These are phyloP conservation scores for Azorinus chamasolen DNA, from an alignment of 2,888 invertebrate species.

Conservation along the genomic window DNA sequence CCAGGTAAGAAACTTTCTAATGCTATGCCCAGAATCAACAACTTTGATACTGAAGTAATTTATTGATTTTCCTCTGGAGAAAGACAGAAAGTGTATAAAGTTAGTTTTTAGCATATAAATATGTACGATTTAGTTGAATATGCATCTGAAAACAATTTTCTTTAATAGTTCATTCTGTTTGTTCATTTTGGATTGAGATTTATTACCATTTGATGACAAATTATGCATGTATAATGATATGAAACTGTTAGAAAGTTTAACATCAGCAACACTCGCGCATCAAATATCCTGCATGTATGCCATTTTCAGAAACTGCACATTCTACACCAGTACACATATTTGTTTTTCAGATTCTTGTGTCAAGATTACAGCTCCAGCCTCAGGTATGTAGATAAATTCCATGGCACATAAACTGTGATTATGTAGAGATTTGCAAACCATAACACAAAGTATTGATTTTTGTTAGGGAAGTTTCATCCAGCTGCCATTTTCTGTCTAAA, in stretches of 20 bases:
- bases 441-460: conserved; percentile 75
- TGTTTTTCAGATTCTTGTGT: conserved; percentile 80
- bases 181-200: no score
- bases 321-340: background rate
- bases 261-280: no score
- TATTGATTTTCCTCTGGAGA: conserved; percentile 42
- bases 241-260: no score
- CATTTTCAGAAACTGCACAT: no score
- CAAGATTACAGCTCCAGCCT: conserved; percentile 80
- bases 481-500: conserved; percentile 58
- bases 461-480: conserved; percentile 75
- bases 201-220: no score
- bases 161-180: no score
- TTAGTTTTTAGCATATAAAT: no score
- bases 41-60: conserved; percentile 41
- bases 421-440: background rate
- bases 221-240: no score
- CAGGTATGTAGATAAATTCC: conserved; percentile 72
- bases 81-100: background rate
- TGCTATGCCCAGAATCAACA: conserved; percentile 42
- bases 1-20: conserved; percentile 79
- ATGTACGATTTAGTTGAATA: no score
- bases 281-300: no score
- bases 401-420: no score
- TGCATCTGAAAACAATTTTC: no score